phyloP scores from a whole-genome alignment of 1,140 invertebrate species.

The Leptinotarsa texana region DNA sequence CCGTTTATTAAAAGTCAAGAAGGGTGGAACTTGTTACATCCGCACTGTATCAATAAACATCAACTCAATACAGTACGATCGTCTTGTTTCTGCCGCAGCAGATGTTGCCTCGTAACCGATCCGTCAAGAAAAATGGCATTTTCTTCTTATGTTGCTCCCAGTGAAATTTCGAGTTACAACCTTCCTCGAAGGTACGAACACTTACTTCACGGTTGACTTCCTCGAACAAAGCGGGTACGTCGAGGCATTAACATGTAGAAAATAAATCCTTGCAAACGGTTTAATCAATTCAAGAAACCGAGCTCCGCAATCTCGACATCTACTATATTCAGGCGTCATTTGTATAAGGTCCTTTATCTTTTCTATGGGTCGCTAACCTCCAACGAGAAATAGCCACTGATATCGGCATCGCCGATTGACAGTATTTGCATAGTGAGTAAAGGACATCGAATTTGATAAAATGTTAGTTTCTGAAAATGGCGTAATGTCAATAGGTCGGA shows the following conservation, averaged over 20 bases:
- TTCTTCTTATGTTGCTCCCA: too few species aligned
- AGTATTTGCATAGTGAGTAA: background rate
- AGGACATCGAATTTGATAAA: too few species aligned
- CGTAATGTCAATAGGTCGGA: too few species aligned
- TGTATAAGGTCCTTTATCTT: slow-evolving; percentile 8
- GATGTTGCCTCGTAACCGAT: too few species aligned
- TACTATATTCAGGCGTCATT: slow-evolving; percentile 3
- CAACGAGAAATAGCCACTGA: background rate
- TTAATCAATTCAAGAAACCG: slow-evolving; percentile 3
- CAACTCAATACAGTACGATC: too few species aligned
- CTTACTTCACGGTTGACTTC: slow-evolving; percentile 7
- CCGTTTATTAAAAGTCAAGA: too few species aligned
- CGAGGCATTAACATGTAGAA: slow-evolving; percentile 8
- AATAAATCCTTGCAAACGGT: background rate
- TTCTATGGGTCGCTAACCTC: slow-evolving; percentile 3
- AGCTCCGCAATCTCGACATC: slow-evolving; percentile 1
- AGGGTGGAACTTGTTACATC: too few species aligned
- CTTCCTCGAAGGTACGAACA: background rate
- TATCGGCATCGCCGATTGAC: background rate
- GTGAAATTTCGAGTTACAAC: background rate
- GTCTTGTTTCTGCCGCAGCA: too few species aligned
- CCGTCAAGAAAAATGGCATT: too few species aligned
- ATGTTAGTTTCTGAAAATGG: too few species aligned
- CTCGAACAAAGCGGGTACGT: background rate
- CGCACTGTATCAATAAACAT: too few species aligned